Evolutionary conservation across 2,113 vertebrate species (phyloP).

Genomic region (Erpornis zantholeuca): DNA sequence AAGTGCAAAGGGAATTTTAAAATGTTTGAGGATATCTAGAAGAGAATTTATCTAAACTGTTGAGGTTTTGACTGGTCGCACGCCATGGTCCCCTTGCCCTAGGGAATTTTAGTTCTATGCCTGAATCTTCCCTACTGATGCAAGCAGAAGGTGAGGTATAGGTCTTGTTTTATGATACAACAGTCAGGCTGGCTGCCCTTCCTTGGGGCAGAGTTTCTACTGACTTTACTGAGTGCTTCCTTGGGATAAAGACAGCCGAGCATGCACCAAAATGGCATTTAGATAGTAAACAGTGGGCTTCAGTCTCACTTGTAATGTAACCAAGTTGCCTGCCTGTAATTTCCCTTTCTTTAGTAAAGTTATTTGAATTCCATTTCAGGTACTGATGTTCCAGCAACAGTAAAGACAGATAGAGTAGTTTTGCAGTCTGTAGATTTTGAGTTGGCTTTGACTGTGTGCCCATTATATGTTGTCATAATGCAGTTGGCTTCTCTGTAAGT

Average conservation of each 20-base stretch:
- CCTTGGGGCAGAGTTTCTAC: neutral
- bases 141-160: neutral
- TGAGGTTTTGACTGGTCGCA: neutral
- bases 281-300: neutral
- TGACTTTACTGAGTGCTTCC: neutral
- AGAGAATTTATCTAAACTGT: neutral
- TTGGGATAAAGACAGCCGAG: neutral
- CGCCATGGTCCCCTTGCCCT: neutral
- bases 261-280: neutral
- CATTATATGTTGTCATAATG: neutral
- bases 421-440: neutral
- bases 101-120: neutral
- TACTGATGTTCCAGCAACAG: neutral
- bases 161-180: neutral
- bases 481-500: neutral
- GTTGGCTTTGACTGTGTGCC: neutral
- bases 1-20: neutral
- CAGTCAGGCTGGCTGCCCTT: neutral
- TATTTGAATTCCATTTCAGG: neutral
- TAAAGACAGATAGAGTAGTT: neutral
- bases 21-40: neutral
- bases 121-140: neutral
- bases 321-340: neutral
- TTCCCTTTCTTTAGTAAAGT: neutral
- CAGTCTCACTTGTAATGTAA: neutral